Percentiles rank a stretch among this genome's conserved stretches.
Conservation (phyloP, 2,888 invertebrate genomes). For the Parapristionchus giblindavisi region DNA sequence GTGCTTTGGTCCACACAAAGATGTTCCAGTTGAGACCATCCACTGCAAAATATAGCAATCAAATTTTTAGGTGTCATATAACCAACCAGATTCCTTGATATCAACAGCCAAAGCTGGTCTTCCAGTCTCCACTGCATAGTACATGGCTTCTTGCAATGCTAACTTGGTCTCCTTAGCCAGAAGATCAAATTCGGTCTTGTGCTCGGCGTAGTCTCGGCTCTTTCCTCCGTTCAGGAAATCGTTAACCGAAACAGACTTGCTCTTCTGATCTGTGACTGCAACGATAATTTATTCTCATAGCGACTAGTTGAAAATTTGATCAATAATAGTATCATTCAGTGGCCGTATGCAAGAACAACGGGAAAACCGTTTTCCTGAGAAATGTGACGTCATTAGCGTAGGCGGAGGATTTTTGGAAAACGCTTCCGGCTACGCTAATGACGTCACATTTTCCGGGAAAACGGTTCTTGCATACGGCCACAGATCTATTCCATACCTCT, state of each 20-base stretch:
- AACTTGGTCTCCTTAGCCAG: constrained; percentile 37
- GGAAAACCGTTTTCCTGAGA: too few relatives aligned
- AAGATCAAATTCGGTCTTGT: constrained; percentile 36
- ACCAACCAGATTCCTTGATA: constrained; percentile 79
- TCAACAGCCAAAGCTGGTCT: constrained; percentile 89
- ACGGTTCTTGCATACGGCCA: too few relatives aligned
- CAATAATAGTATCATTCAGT: not conserved
- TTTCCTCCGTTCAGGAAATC: constrained; percentile 86
- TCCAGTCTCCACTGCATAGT: constrained; percentile 90
- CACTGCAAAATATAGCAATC: constrained; percentile 28
- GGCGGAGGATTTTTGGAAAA: too few relatives aligned
- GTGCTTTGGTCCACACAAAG: constrained; percentile 88
- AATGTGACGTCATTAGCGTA: too few relatives aligned
- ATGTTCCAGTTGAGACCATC: constrained; percentile 85
- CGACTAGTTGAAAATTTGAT: not conserved
- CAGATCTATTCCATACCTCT: not conserved
- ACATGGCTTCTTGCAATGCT: constrained; percentile 81
- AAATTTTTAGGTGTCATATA: not conserved
- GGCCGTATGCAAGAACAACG: not conserved
- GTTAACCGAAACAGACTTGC: constrained; percentile 74
- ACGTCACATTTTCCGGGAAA: too few relatives aligned
- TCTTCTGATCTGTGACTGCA: constrained; percentile 28
- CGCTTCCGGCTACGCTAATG: too few relatives aligned
- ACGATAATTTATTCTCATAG: not conserved
- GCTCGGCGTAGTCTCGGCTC: constrained; percentile 9